Conservation (phyloP, 2,797 vertebrate species). For the Poeciliopsis turneri region DNA sequence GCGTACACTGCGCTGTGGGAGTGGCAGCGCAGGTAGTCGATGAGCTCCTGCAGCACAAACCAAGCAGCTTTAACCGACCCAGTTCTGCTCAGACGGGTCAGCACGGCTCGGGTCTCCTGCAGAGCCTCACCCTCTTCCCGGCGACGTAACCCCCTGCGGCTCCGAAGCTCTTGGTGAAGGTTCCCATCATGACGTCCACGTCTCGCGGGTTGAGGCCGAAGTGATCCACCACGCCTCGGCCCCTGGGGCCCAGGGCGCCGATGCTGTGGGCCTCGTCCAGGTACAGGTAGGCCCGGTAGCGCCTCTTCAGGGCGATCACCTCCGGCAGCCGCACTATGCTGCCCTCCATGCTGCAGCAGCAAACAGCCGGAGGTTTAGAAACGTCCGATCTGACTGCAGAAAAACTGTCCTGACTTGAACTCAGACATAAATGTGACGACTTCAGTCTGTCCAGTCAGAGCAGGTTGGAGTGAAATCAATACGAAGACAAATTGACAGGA, state of each 20-base stretch:
- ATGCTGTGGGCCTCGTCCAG: slow-evolving; percentile 96
- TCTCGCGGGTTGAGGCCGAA: slow-evolving; percentile 83
- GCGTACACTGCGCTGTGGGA: slow-evolving; percentile 92
- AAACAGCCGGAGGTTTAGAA: slow-evolving; percentile 14
- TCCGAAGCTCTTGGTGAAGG: slow-evolving; percentile 95
- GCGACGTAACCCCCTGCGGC: slow-evolving; percentile 92
- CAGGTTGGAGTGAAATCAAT: too few relatives aligned
- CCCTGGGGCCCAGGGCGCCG: slow-evolving; percentile 85
- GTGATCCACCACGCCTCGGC: slow-evolving; percentile 89
- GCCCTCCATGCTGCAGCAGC: slow-evolving; percentile 90
- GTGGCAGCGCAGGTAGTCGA: slow-evolving; percentile 88
- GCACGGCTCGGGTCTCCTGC: background rate
- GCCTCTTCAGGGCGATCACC: slow-evolving; percentile 91
- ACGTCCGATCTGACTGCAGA: too few relatives aligned
- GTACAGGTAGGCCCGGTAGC: slow-evolving; percentile 93
- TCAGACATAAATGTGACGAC: too few relatives aligned
- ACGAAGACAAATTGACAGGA: too few relatives aligned
- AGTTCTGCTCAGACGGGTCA: background rate
- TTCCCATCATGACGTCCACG: slow-evolving; percentile 93
- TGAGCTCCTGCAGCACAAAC: slow-evolving; percentile 83
- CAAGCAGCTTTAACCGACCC: background rate
- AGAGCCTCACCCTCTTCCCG: slow-evolving; percentile 86
- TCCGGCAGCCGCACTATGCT: slow-evolving; percentile 90
- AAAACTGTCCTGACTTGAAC: too few relatives aligned
- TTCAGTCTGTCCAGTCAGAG: too few relatives aligned